Conservation (phyloP, 2,888 invertebrate genomes). For the Drosophila putrida region DNA sequence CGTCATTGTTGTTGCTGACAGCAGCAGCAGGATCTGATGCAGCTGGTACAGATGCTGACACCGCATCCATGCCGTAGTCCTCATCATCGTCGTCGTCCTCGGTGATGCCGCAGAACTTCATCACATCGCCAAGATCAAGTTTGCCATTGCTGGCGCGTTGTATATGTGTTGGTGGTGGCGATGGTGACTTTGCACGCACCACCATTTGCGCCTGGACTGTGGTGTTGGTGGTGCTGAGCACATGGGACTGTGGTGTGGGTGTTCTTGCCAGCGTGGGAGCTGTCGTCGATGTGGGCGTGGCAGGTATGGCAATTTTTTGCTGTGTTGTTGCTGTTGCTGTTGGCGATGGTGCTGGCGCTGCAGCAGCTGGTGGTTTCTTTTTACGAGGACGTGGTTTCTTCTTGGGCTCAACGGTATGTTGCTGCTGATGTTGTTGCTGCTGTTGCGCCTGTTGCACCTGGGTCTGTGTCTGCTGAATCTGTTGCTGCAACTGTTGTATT, state of each 20-base stretch:
- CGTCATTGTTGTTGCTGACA: slow-evolving; percentile 27
- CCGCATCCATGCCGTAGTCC: slow-evolving; percentile 85
- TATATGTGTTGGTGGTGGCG: slow-evolving; percentile 75
- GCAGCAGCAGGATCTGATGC: slow-evolving; percentile 13
- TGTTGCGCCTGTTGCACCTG: slow-evolving; percentile 69
- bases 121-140: slow-evolving; percentile 90
- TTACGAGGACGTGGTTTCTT: slow-evolving; percentile 78
- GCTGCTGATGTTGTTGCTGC: slow-evolving; percentile 53
- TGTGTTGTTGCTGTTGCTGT: slow-evolving; percentile 30
- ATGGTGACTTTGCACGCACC: slow-evolving; percentile 46
- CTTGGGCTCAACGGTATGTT: slow-evolving; percentile 66
- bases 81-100: slow-evolving; percentile 90
- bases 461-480: slow-evolving; percentile 74
- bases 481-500: slow-evolving; percentile 67
- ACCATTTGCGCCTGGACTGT: slow-evolving; percentile 22
- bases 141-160: slow-evolving; percentile 85
- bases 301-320: slow-evolving; percentile 64
- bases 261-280: slow-evolving; percentile 31
- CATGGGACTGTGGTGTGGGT: slow-evolving; percentile 34
- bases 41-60: slow-evolving; percentile 23
- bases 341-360: slow-evolving; percentile 32
- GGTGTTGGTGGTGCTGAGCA: too few species aligned
- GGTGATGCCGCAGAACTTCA: slow-evolving; percentile 90
- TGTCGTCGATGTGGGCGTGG: slow-evolving; percentile 37
- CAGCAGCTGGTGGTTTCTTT: slow-evolving; percentile 70